Evolutionary conservation across 2,113 vertebrate species (phyloP).

Genomic region (Epinephelus lanceolatus): DNA sequence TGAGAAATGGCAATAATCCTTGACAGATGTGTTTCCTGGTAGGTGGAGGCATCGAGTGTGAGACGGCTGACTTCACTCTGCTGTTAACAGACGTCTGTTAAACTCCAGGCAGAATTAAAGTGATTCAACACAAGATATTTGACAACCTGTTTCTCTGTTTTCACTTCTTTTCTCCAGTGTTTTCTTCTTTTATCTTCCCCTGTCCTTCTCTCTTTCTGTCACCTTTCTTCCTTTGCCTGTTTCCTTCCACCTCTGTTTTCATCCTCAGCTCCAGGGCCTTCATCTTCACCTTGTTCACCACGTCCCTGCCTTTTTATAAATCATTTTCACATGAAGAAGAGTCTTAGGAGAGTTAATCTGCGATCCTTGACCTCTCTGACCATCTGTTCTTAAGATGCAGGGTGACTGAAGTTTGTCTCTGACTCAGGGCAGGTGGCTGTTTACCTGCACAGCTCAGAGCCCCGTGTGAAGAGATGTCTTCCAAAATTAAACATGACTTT

Average conservation of each 20-base stretch:
- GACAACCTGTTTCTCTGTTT: too few species aligned
- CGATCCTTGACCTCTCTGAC: slow-evolving; percentile 15
- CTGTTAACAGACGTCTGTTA: background rate
- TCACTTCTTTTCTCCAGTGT: too few species aligned
- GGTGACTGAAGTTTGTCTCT: slow-evolving; percentile 20
- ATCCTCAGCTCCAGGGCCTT: background rate
- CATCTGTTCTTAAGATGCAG: background rate
- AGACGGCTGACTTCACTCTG: background rate
- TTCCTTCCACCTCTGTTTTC: background rate
- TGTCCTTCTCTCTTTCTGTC: background rate
- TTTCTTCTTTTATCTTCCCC: too few species aligned
- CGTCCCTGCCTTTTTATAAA: background rate
- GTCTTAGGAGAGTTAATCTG: slow-evolving; percentile 1
- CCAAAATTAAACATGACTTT: background rate
- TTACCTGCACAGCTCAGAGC: slow-evolving; percentile 2
- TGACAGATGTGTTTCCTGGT: background rate
- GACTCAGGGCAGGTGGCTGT: background rate
- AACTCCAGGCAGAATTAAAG: background rate
- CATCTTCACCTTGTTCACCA: background rate
- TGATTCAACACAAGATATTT: background rate
- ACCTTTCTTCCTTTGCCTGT: background rate
- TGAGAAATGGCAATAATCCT: too few species aligned
- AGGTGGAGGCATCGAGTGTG: background rate
- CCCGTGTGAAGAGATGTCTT: background rate
- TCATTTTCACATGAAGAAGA: background rate